Percentiles rank a stretch among this genome's conserved stretches.
Conservation (phyloP, 2,113 vertebrate species). For the Oreochromis niloticus region DNA sequence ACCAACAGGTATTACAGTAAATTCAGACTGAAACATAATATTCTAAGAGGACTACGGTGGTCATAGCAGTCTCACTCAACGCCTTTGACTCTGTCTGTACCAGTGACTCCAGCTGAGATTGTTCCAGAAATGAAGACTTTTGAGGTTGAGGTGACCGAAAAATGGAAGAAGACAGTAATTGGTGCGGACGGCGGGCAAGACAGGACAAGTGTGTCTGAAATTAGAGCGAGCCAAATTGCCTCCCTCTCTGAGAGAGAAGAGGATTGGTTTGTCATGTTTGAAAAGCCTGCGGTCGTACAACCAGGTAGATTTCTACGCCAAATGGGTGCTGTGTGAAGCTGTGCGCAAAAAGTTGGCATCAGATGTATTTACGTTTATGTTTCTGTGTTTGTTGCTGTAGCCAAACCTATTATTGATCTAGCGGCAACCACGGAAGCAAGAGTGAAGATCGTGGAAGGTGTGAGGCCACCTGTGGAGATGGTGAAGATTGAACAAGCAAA, state of each 20-base stretch:
- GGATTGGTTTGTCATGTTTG: constrained; percentile 46
- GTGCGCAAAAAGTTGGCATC: neutral
- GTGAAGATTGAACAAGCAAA: neutral
- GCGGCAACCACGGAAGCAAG: neutral
- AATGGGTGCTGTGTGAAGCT: neutral
- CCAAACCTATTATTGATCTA: neutral
- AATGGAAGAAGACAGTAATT: constrained; percentile 40
- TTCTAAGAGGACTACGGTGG: neutral
- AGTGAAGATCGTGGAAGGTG: neutral
- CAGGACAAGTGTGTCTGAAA: constrained; percentile 14
- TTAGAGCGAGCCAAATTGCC: neutral
- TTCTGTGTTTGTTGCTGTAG: constrained; percentile 17
- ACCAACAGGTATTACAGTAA: constrained; percentile 40
- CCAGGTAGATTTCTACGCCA: constrained; percentile 32
- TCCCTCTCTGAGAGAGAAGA: constrained; percentile 10
- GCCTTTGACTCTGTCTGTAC: constrained; percentile 15
- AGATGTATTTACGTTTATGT: neutral
- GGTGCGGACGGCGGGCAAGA: constrained; percentile 10
- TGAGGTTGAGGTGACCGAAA: constrained; percentile 19
- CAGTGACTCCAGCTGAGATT: constrained; percentile 7
- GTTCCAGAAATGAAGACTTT: constrained; percentile 6
- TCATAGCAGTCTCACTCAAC: neutral
- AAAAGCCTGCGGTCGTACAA: constrained; percentile 5
- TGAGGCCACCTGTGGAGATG: neutral
- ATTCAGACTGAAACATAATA: neutral